Conservation (phyloP, 1,140 invertebrate species). For the Zaprionus ghesquierei region DNA sequence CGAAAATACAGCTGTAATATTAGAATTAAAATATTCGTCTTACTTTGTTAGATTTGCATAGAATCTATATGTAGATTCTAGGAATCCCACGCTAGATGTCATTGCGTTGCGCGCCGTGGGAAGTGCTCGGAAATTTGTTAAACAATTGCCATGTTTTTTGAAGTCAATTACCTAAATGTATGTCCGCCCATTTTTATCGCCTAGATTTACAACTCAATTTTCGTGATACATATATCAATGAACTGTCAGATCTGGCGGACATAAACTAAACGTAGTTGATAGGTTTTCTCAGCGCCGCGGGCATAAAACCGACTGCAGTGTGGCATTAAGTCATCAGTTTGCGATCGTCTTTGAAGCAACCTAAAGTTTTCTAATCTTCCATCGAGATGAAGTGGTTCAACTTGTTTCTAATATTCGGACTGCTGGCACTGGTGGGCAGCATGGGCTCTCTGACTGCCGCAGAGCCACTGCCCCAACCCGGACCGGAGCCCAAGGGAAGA, state of each 20-base stretch:
- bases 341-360: constrained; percentile 4
- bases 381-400: constrained; percentile 73
- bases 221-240: constrained; percentile 6
- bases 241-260: constrained; percentile 48
- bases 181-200: constrained; percentile 76
- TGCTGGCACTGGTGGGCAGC: constrained; percentile 63
- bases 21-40: not conserved
- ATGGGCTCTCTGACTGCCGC: constrained; percentile 51
- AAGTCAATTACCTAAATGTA: constrained; percentile 63
- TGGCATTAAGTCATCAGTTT: constrained; percentile 43
- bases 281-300: constrained; percentile 51
- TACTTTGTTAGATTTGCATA: not conserved
- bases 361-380: not conserved
- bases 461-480: constrained; percentile 49
- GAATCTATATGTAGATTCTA: not conserved
- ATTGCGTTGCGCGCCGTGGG: not conserved
- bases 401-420: constrained; percentile 62
- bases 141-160: constrained; percentile 42
- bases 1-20: not conserved
- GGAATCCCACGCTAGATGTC: not conserved
- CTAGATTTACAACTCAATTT: constrained; percentile 80
- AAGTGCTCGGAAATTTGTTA: not conserved
- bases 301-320: constrained; percentile 36
- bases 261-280: constrained; percentile 72
- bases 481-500: constrained; percentile 69